Evolutionary conservation across 2,888 invertebrate species (phyloP).

Genomic region (Ligdia adustata): DNA sequence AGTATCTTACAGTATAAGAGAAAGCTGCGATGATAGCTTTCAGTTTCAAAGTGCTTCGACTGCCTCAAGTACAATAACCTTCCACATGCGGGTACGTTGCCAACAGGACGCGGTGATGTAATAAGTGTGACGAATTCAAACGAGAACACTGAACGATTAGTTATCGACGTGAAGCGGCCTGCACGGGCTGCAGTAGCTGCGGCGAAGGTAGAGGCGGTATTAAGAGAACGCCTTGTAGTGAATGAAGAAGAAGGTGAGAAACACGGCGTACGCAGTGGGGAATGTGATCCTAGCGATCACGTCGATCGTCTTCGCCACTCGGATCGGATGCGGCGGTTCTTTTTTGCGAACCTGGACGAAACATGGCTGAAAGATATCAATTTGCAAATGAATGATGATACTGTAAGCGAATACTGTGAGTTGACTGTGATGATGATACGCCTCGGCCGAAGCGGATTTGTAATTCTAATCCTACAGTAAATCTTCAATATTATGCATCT

Average conservation of each 20-base stretch:
- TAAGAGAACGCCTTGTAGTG: conserved; percentile 95
- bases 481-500: no score
- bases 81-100: conserved; percentile 62
- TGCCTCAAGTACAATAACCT: no score
- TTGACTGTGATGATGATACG: conserved; percentile 44
- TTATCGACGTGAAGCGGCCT: conserved; percentile 61
- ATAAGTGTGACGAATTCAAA: conserved; percentile 57
- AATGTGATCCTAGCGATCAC: conserved; percentile 97
- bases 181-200: no score
- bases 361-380: conserved; percentile 87
- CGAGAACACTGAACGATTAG: conserved; percentile 57
- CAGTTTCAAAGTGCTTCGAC: conserved; percentile 39
- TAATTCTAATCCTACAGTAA: not conserved
- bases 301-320: conserved; percentile 97
- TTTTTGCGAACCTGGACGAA: conserved; percentile 95
- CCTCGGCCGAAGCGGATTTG: conserved; percentile 4
- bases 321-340: conserved; percentile 95
- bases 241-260: conserved; percentile 97
- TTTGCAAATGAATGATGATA: conserved; percentile 73
- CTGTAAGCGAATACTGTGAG: conserved; percentile 47
- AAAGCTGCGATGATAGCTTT: conserved; percentile 59
- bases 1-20: conserved; percentile 40
- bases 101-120: conserved; percentile 62
- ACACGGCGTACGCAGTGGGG: conserved; percentile 96
- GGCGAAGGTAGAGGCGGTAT: conserved; percentile 62